A percentile compares a stretch with the other conserved stretches of the same genome.
Conservation (phyloP, 1,140 invertebrate species). For the Odontomachus brunneus region DNA sequence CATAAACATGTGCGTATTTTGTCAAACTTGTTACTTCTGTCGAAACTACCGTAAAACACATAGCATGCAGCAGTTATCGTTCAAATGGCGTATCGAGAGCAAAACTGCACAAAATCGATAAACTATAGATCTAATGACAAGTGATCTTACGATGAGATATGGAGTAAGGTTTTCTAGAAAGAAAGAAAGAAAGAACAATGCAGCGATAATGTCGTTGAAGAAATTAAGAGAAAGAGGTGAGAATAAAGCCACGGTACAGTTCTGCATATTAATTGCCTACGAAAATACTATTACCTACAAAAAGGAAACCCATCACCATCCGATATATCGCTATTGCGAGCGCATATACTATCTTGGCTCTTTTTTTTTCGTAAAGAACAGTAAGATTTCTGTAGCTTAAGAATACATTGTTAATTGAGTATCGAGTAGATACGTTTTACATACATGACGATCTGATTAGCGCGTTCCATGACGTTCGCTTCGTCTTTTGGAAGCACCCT, state of each 20-base stretch:
- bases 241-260: conserved; percentile 64
- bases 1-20: not conserved
- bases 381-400: conserved; percentile 66
- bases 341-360: conserved; percentile 62
- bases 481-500: conserved; percentile 89
- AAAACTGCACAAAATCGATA: conserved; percentile 30
- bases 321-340: conserved; percentile 66
- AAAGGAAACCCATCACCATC: conserved; percentile 71
- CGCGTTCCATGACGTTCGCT: conserved; percentile 92
- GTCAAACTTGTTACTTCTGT: conserved; percentile 17
- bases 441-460: conserved; percentile 94
- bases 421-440: conserved; percentile 82
- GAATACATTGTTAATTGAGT: conserved; percentile 69
- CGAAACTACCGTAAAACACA: conserved; percentile 39
- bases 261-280: conserved; percentile 68
- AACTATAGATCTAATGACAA: conserved; percentile 20
- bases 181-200: conserved; percentile 33
- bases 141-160: conserved; percentile 8
- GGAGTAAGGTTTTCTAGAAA: not conserved
- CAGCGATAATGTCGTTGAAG: conserved; percentile 15
- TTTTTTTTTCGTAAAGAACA: conserved; percentile 41
- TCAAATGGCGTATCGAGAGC: conserved; percentile 32
- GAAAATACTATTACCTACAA: conserved; percentile 70
- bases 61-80: conserved; percentile 63
- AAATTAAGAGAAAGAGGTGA: conserved; percentile 31